phyloP scores from a whole-genome alignment of 2,888 invertebrate genomes.

The Harpalus rubripes region DNA sequence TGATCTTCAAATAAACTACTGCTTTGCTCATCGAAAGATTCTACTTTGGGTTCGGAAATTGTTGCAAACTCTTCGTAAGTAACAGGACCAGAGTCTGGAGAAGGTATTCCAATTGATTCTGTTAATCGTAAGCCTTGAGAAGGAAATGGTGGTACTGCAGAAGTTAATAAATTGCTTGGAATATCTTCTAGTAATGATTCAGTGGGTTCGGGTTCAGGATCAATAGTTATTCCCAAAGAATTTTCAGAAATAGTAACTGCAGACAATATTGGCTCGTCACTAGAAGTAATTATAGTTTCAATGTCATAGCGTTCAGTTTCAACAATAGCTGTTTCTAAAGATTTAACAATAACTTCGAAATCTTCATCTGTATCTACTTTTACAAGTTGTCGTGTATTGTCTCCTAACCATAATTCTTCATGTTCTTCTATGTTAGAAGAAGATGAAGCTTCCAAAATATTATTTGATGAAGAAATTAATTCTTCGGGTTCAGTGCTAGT shows the following conservation, averaged over 20 bases:
- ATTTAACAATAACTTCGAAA: constrained; percentile 65
- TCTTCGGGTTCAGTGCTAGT: constrained; percentile 13
- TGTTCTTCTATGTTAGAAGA: constrained; percentile 52
- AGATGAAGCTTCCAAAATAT: constrained; percentile 3
- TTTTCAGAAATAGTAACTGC: constrained; percentile 10
- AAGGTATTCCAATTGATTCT: not conserved
- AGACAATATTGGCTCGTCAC: constrained; percentile 28
- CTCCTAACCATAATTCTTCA: constrained; percentile 60
- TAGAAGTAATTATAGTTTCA: constrained; percentile 27
- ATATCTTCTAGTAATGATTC: constrained; percentile 29
- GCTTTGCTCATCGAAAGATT: constrained; percentile 36
- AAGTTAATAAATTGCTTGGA: constrained; percentile 25
- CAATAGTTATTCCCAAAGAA: constrained; percentile 14
- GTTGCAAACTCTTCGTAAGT: constrained; percentile 37
- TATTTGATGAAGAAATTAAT: constrained; percentile 8
- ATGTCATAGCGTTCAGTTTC: constrained; percentile 59
- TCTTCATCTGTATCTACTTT: constrained; percentile 63
- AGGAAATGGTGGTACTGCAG: constrained; percentile 16
- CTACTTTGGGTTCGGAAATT: constrained; percentile 32
- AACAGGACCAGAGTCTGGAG: not conserved
- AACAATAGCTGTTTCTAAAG: constrained; percentile 63
- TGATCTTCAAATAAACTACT: constrained; percentile 49
- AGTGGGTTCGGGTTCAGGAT: not conserved
- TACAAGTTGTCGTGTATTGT: constrained; percentile 22
- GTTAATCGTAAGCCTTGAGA: not conserved